Percentiles rank a stretch among this genome's conserved stretches.
Evolutionary conservation across 2,797 vertebrate species (phyloP).

Genomic region (Sebastes oblongus): DNA sequence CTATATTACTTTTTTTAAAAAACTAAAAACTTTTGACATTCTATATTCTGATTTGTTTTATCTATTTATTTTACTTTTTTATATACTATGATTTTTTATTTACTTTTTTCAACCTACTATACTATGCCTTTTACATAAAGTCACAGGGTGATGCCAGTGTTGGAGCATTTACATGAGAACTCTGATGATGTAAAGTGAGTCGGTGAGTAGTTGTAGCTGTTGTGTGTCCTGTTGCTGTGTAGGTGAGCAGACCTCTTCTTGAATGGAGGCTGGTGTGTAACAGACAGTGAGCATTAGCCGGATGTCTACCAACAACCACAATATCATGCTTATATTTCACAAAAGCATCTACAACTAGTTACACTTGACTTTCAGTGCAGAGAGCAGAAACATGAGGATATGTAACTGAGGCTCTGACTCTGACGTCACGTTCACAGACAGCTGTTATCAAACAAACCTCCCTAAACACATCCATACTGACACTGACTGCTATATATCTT

Average conservation of each 20-base stretch:
- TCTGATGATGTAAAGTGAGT: too few relatives aligned
- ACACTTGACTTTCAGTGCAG: neutral
- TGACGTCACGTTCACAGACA: neutral
- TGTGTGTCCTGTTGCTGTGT: neutral
- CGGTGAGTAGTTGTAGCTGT: neutral
- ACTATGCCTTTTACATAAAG: too few relatives aligned
- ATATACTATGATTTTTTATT: too few relatives aligned
- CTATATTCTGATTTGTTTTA: too few relatives aligned
- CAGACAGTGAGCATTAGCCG: neutral
- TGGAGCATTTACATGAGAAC: too few relatives aligned
- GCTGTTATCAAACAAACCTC: neutral
- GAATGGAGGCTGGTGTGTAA: neutral
- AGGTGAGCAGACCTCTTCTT: neutral
- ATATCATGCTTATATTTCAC: neutral
- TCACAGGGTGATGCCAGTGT: rapidly evolving
- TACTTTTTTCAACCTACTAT: too few relatives aligned
- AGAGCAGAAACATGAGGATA: neutral
- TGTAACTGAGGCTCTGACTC: neutral
- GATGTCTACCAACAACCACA: neutral
- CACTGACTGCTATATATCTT: neutral
- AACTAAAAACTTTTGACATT: too few relatives aligned
- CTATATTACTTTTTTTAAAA: too few relatives aligned
- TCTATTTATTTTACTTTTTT: too few relatives aligned
- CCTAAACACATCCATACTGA: neutral
- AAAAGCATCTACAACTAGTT: neutral